Evolutionary conservation across 2,888 invertebrate species (phyloP).

Genomic region (Onthophagus sagittarius): DNA sequence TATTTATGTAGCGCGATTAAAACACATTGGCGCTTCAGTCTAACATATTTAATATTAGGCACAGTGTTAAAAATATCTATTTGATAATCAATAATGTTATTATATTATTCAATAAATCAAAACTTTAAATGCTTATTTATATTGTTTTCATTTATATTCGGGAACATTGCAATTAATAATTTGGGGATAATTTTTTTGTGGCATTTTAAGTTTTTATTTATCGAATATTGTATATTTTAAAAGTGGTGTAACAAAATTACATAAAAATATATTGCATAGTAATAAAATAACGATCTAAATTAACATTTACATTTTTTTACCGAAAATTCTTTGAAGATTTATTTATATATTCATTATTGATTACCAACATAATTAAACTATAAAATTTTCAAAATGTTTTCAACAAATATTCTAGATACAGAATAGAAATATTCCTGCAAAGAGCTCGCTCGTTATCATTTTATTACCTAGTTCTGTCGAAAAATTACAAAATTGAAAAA

Average conservation of each 20-base stretch:
- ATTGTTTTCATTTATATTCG: neutral
- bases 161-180: neutral
- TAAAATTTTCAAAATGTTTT: constrained; percentile 34
- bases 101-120: no score
- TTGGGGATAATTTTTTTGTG: neutral
- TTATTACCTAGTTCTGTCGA: constrained; percentile 25
- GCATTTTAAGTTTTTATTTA: neutral
- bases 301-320: no score
- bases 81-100: neutral
- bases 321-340: no score
- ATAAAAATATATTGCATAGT: neutral
- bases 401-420: constrained; percentile 40
- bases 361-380: constrained; percentile 41
- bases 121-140: neutral
- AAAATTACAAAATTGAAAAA: constrained; percentile 43
- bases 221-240: no score
- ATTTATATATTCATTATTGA: constrained; percentile 28
- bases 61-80: constrained; percentile 42
- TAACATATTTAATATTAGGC: constrained; percentile 43
- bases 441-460: constrained; percentile 27
- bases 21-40: constrained; percentile 28
- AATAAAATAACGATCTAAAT: no score
- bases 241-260: constrained; percentile 1
- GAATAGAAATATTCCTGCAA: constrained; percentile 30
- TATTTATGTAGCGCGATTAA: constrained; percentile 21